Conservation (phyloP, 2,113 vertebrate genomes). For the Solea senegalensis region DNA sequence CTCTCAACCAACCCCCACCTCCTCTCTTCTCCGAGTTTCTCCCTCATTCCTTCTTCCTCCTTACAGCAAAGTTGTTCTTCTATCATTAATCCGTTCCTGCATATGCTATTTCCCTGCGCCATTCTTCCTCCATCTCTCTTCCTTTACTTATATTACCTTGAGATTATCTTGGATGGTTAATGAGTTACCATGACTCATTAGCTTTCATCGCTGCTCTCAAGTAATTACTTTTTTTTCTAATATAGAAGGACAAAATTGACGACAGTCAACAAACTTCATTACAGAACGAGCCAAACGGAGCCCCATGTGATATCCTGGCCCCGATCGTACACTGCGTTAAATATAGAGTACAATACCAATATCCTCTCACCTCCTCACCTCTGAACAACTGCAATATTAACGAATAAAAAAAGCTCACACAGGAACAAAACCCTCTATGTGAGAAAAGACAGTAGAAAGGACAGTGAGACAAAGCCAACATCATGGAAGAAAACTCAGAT, state of each 20-base stretch:
- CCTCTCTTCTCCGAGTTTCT: conserved; percentile 23
- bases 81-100: background rate
- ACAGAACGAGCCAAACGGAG: conserved; percentile 51
- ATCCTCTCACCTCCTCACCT: conserved; percentile 40
- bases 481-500: conserved; percentile 12
- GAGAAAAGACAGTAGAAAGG: conserved; percentile 14
- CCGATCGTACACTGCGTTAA: conserved; percentile 24
- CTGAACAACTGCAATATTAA: conserved; percentile 29
- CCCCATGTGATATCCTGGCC: conserved; percentile 32
- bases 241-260: conserved; percentile 60
- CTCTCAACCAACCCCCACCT: conserved; percentile 39
- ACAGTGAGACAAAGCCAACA: conserved; percentile 10
- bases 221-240: conserved; percentile 69
- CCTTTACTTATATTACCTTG: conserved; percentile 29
- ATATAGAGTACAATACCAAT: conserved; percentile 37
- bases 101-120: background rate
- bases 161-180: conserved; percentile 58
- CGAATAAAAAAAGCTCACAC: background rate
- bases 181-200: conserved; percentile 68
- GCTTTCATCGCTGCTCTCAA: conserved; percentile 59
- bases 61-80: conserved; percentile 19
- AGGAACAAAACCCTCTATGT: conserved; percentile 19
- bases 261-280: conserved; percentile 73
- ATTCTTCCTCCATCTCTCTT: conserved; percentile 19
- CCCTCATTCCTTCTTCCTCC: conserved; percentile 29